Evolutionary conservation across 2,888 invertebrate genomes (phyloP).

Genomic region (Mythimna lalbum): DNA sequence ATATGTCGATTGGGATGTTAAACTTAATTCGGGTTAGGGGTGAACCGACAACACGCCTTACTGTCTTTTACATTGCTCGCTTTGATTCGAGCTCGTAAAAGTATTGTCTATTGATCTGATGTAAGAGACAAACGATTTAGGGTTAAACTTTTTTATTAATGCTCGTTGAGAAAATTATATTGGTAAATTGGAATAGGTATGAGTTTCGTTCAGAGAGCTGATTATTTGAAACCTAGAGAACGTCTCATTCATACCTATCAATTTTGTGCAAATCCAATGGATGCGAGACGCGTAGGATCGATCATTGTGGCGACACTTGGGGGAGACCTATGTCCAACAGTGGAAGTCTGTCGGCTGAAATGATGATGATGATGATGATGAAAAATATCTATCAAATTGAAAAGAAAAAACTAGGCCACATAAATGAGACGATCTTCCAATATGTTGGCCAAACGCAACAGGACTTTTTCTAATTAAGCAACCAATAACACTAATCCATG

Average conservation of each 20-base stretch:
- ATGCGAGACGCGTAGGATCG: too few relatives aligned
- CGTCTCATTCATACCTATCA: too few relatives aligned
- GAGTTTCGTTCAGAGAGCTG: background rate
- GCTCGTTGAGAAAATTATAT: background rate
- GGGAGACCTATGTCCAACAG: too few relatives aligned
- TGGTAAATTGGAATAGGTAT: background rate
- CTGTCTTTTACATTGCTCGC: constrained; percentile 81
- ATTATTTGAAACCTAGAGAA: too few relatives aligned
- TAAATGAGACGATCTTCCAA: too few relatives aligned
- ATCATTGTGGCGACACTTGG: too few relatives aligned
- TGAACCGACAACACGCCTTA: constrained; percentile 81
- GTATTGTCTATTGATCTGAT: constrained; percentile 46
- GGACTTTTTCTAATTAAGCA: too few relatives aligned
- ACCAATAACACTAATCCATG: background rate
- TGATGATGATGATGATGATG: too few relatives aligned
- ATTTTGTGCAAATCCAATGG: too few relatives aligned
- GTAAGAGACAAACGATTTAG: constrained; percentile 30
- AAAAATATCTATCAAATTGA: too few relatives aligned
- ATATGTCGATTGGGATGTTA: constrained; percentile 90
- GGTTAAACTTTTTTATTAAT: constrained; percentile 31
- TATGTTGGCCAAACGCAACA: background rate
- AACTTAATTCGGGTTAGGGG: constrained; percentile 88
- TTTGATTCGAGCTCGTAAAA: constrained; percentile 76
- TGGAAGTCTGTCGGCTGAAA: too few relatives aligned
- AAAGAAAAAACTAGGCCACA: too few relatives aligned